phyloP scores from a whole-genome alignment of 2,888 invertebrate genomes.

The Melipona bicolor region DNA sequence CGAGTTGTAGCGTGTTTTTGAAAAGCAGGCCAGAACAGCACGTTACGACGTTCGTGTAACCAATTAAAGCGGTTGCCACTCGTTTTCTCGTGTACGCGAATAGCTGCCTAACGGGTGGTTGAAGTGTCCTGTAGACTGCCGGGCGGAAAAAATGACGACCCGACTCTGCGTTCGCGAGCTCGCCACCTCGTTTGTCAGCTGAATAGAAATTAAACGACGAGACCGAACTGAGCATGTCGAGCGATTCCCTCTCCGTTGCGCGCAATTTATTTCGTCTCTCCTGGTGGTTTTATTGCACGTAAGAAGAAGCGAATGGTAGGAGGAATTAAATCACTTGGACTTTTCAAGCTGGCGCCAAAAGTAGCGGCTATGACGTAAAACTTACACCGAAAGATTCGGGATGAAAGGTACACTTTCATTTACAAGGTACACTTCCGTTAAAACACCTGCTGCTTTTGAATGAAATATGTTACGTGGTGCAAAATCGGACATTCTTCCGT shows the following conservation, averaged over 20 bases:
- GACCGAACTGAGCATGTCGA: not conserved
- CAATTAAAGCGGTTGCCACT: slow-evolving; percentile 36
- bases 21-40: slow-evolving; percentile 17
- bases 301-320: not conserved
- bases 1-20: slow-evolving; percentile 18
- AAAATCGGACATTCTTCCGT: not conserved
- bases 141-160: slow-evolving; percentile 24
- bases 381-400: not conserved
- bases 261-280: slow-evolving; percentile 4
- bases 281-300: not conserved
- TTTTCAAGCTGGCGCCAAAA: not conserved
- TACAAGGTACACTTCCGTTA: not conserved
- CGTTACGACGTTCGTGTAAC: slow-evolving; percentile 15
- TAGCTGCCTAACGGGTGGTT: not conserved
- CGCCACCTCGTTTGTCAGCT: not conserved
- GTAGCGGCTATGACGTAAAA: not conserved
- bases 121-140: slow-evolving; percentile 28
- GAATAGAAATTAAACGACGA: slow-evolving; percentile 10
- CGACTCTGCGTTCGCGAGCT: not conserved
- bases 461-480: not conserved
- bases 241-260: not conserved
- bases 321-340: not conserved
- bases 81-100: slow-evolving; percentile 23
- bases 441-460: not conserved
- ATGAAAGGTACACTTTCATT: not conserved